phyloP scores from a whole-genome alignment of 1,140 invertebrate genomes.

The Trachymyrmex cornetzi region DNA sequence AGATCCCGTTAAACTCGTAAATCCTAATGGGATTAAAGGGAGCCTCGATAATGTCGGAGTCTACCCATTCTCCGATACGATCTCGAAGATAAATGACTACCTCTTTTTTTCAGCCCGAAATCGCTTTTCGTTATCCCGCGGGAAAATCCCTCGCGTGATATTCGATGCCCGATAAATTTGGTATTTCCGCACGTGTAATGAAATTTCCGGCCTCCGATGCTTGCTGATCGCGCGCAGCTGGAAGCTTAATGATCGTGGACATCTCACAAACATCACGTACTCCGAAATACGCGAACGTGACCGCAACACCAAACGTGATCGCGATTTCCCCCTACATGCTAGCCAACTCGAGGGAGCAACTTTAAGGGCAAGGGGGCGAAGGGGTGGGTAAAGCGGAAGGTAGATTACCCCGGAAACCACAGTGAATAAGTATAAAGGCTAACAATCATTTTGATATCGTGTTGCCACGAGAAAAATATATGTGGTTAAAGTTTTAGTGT shows the following conservation, averaged over 20 bases:
- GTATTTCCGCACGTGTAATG: constrained; percentile 60
- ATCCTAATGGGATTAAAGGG: constrained; percentile 73
- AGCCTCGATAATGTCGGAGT: constrained; percentile 60
- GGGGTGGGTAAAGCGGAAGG: constrained; percentile 16
- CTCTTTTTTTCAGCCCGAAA: constrained; percentile 26
- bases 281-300: constrained; percentile 80
- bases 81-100: constrained; percentile 51
- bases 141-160: constrained; percentile 14
- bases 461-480: neutral
- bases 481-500: neutral
- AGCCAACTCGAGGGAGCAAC: constrained; percentile 56
- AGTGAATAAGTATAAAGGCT: constrained; percentile 17
- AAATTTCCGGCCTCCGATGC: constrained; percentile 49
- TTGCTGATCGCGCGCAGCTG: constrained; percentile 57
- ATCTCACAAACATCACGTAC: constrained; percentile 80
- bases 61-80: constrained; percentile 60
- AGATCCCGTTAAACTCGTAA: constrained; percentile 75
- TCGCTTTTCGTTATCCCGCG: constrained; percentile 38
- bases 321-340: constrained; percentile 35
- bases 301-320: constrained; percentile 76
- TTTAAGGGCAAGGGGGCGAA: constrained; percentile 30
- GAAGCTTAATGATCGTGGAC: constrained; percentile 79
- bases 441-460: constrained; percentile 4
- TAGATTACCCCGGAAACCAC: constrained; percentile 12
- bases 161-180: constrained; percentile 59